Conservation (phyloP, 64 coral and sea anemone species). For the Montipora cactus region DNA sequence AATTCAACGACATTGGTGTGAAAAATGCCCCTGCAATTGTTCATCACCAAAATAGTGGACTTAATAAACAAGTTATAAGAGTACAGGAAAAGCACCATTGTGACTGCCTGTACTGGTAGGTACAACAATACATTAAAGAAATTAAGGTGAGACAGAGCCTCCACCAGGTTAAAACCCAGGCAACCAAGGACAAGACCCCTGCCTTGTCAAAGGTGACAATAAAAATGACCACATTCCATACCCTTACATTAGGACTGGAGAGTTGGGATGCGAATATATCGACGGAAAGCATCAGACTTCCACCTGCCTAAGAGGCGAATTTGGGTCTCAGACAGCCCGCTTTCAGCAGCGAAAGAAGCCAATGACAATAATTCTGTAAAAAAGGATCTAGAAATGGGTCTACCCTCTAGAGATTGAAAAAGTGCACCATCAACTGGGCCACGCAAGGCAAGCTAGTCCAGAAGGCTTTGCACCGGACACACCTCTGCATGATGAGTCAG, state of each 20-base stretch:
- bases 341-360: background rate
- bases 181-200: background rate
- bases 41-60: too few relatives aligned
- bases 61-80: too few relatives aligned
- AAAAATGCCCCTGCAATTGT: too few relatives aligned
- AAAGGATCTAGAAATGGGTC: conserved; percentile 10
- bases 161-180: background rate
- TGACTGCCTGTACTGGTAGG: background rate
- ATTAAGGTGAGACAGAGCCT: background rate
- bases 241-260: conserved; percentile 1
- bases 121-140: background rate
- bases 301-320: background rate
- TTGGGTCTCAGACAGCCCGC: conserved; percentile 8
- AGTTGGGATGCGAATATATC: conserved; percentile 25
- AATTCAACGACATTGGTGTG: background rate
- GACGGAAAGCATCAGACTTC: conserved; percentile 58
- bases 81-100: background rate
- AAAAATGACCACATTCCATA: background rate
- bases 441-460: conserved; percentile 42
- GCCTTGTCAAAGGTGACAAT: background rate
- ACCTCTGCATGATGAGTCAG: background rate
- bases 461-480: conserved; percentile 49
- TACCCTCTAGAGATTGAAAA: conserved; percentile 1
- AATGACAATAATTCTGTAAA: conserved; percentile 33
- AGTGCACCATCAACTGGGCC: conserved; percentile 27